Evolutionary conservation across 2,888 invertebrate species (phyloP).

Genomic region (Anthrax anthrax): DNA sequence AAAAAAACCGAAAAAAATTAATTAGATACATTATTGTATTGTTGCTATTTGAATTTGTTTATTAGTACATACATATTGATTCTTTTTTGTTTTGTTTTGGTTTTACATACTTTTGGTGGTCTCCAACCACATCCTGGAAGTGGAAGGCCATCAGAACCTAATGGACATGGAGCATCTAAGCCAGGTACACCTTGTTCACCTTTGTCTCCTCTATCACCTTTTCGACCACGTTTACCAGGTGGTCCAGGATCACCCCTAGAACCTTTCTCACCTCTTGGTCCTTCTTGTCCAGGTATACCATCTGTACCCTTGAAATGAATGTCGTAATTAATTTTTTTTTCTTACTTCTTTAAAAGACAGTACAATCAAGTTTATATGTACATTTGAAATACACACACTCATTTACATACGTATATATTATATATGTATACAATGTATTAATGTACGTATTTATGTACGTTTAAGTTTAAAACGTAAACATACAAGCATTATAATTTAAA

Average conservation of each 20-base stretch:
- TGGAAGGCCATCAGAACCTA: conserved; percentile 90
- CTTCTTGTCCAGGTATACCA: conserved; percentile 86
- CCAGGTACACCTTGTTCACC: conserved; percentile 96
- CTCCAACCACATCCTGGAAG: conserved; percentile 93
- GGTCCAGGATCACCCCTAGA: conserved; percentile 64
- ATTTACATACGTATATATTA: not conserved
- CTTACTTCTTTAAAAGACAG: too few relatives aligned
- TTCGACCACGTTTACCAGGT: conserved; percentile 76
- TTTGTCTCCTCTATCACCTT: conserved; percentile 84
- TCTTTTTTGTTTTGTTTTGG: too few relatives aligned
- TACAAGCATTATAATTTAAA: too few relatives aligned
- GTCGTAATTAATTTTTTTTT: not conserved
- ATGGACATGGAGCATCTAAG: conserved; percentile 95
- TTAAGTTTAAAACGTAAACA: too few relatives aligned
- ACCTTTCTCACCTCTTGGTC: conserved; percentile 81
- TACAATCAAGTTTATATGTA: too few relatives aligned
- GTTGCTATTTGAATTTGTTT: too few relatives aligned
- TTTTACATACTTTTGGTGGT: conserved; percentile 65
- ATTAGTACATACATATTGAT: too few relatives aligned
- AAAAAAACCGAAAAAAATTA: too few relatives aligned
- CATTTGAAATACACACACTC: too few relatives aligned
- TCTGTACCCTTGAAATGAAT: conserved; percentile 50
- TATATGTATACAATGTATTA: too few relatives aligned
- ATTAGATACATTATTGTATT: too few relatives aligned
- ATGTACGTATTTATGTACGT: too few relatives aligned